Evolutionary conservation across 2,113 vertebrate genomes (phyloP), one percentile per base, ranked within the genome.

Genomic region (Tenrec ecaudatus): DNA sequence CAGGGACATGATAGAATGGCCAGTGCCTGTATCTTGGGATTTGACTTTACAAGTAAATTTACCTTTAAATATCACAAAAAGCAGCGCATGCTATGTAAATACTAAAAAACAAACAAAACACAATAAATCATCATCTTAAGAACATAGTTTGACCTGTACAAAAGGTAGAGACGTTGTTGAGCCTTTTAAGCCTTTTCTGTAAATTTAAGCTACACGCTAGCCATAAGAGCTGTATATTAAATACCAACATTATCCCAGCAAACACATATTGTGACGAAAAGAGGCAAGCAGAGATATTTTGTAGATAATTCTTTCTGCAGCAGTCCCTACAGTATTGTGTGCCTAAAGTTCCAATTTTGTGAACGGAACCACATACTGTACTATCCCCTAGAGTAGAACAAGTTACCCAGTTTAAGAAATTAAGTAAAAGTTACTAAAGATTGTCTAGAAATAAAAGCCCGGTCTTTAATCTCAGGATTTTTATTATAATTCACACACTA

Each of bases 401-500:
- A 94, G 47, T 19, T 73, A 80, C 20, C 16, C 15, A 80, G 20
- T 20, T 85, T 79, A 91, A 86, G 68, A 89, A 91, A 91, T 47
- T 64, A 85, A 71, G 20, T 22, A 66, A 84, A 84, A 73, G 82
- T 62, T 82, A 90, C 47, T 25, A 90, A 79, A 27, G 22, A 82
- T 60, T 12, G 75, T 87, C 6, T 57, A 78, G 36, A 90, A 87
- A 83, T 40, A 94, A 89, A 92, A 80, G 43, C 6, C 22, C 87
- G 31, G 22, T 53, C 22, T 86, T 86, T 86, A n/a, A 85, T 36
- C 53, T 85, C 22, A 27, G 36, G 58, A 81, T 60, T 27, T 88
- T 29, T 29, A 80, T 33, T 11, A 80, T 92, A 87, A 84, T 75
- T 68, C 66, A 93, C 38, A 60, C 2, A 71, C n/a, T 68, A 60